A percentile compares a stretch with the other conserved stretches of the same genome.
Conservation (phyloP, 2,797 vertebrate genomes). For the Ambastaia sidthimunki region DNA sequence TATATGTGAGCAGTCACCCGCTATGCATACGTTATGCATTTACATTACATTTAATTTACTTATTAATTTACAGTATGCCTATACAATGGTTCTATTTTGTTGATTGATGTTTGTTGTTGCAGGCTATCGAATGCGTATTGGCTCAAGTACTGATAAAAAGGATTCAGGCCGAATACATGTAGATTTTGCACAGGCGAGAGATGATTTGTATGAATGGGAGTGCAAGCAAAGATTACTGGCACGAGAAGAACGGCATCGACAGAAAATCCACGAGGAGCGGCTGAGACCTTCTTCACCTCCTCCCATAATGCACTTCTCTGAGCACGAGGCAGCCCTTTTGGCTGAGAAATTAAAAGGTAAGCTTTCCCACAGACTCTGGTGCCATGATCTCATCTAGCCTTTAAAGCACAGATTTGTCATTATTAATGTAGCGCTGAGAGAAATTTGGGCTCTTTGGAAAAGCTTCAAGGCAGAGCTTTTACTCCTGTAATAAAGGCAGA, state of each 20-base stretch:
- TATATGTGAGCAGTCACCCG: no score
- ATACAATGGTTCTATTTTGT: slow-evolving; percentile 22
- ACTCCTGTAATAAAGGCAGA: slow-evolving; percentile 12
- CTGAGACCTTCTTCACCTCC: slow-evolving; percentile 82
- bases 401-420: slow-evolving; percentile 42
- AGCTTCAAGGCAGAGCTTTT: slow-evolving; percentile 35
- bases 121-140: slow-evolving; percentile 86
- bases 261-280: slow-evolving; percentile 79
- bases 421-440: slow-evolving; percentile 27
- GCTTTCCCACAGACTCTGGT: slow-evolving; percentile 39
- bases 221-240: slow-evolving; percentile 86
- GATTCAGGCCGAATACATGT: slow-evolving; percentile 85
- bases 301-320: slow-evolving; percentile 84
- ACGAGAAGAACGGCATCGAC: slow-evolving; percentile 82
- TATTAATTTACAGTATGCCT: background rate
- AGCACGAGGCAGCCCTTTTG: slow-evolving; percentile 81
- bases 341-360: slow-evolving; percentile 86
- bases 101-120: slow-evolving; percentile 33
- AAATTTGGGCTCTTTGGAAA: slow-evolving; percentile 33
- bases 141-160: slow-evolving; percentile 88
- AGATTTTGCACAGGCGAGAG: slow-evolving; percentile 86
- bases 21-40: no score
- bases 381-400: slow-evolving; percentile 32
- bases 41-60: no score
- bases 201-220: slow-evolving; percentile 89